Evolutionary conservation across 1,140 invertebrate genomes (phyloP).

Genomic region (Drosophila ananassae): DNA sequence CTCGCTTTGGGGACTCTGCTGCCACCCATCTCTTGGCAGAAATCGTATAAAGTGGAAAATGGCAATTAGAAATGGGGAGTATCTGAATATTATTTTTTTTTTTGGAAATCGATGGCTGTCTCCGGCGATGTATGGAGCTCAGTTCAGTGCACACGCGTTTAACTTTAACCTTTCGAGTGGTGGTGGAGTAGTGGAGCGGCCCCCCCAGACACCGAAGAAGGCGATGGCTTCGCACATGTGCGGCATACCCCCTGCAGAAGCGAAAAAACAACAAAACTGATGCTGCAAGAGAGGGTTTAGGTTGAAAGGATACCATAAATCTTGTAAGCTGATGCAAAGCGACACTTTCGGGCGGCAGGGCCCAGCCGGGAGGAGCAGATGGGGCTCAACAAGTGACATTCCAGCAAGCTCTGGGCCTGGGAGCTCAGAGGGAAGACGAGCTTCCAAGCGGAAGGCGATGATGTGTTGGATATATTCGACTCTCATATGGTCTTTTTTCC

Average conservation of each 20-base stretch:
- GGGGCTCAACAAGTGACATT: conserved; percentile 42
- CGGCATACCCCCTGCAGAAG: conserved; percentile 26
- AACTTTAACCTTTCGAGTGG: conserved; percentile 46
- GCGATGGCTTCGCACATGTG: conserved; percentile 40
- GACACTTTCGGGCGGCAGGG: conserved; percentile 27
- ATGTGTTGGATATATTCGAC: background rate
- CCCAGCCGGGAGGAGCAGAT: conserved; percentile 33
- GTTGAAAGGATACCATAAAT: conserved; percentile 82
- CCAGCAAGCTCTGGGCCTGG: background rate
- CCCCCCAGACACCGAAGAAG: conserved; percentile 31
- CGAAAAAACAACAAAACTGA: background rate
- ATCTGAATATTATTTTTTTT: background rate
- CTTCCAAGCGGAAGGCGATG: background rate
- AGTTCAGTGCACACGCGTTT: conserved; percentile 63
- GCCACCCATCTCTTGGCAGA: conserved; percentile 38
- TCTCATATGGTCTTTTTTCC: background rate
- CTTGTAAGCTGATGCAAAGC: conserved; percentile 67
- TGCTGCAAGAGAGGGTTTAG: conserved; percentile 64
- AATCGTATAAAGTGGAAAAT: background rate
- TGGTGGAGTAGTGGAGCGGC: background rate
- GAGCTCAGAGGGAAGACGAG: background rate
- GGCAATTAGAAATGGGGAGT: background rate
- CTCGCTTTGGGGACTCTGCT: conserved; percentile 45
- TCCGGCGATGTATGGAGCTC: conserved; percentile 65
- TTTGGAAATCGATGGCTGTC: conserved; percentile 11